These are phyloP conservation scores for Oasisia sp. DNA, from an alignment of 2,888 invertebrate species.

Conservation along the genomic window DNA sequence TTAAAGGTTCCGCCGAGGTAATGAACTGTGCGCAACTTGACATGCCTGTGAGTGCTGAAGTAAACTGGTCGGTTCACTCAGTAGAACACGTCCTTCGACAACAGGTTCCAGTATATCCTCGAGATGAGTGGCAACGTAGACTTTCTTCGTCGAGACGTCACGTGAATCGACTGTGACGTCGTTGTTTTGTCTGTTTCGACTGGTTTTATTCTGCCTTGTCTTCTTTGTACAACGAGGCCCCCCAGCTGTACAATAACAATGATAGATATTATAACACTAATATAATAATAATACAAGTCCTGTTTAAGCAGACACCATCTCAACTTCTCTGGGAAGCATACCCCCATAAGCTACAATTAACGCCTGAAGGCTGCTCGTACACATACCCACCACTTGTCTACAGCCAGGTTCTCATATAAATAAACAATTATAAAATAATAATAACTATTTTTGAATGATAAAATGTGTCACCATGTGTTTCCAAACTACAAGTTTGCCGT, in stretches of 20 bases:
- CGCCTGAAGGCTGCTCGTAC: too few species aligned
- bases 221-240: neutral
- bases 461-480: too few species aligned
- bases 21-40: neutral
- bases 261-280: neutral
- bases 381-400: too few species aligned
- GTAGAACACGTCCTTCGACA: neutral
- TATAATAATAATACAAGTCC: neutral
- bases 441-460: too few species aligned
- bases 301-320: too few species aligned
- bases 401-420: too few species aligned
- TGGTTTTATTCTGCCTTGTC: neutral
- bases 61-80: neutral
- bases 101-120: neutral
- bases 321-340: too few species aligned
- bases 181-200: neutral
- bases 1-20: neutral
- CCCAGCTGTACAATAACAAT: neutral
- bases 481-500: too few species aligned
- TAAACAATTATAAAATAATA: too few species aligned
- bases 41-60: neutral
- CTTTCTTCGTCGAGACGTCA: neutral
- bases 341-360: too few species aligned
- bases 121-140: neutral
- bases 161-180: neutral